Percentiles rank a stretch among this genome's conserved stretches.
These are phyloP conservation scores for Hystrix cristata DNA, from an alignment of 2,113 vertebrate genomes.

Conservation along the genomic window DNA sequence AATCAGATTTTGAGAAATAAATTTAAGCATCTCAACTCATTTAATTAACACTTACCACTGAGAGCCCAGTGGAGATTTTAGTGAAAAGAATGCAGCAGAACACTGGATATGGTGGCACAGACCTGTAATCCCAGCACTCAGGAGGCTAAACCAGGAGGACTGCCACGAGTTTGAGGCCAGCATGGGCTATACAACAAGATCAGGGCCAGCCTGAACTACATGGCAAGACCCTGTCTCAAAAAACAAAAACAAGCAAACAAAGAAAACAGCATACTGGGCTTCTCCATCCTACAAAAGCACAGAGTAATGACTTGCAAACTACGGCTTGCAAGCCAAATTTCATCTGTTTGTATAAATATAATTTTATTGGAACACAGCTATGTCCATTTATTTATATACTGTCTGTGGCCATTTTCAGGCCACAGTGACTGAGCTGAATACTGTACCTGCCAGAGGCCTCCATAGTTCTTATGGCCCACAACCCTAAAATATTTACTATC, in stretches of 20 bases:
- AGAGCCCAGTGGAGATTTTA: neutral
- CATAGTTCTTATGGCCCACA: neutral
- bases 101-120: no score
- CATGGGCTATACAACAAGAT: no score
- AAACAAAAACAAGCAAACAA: neutral
- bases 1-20: slow-evolving; percentile 26
- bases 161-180: no score
- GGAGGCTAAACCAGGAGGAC: no score
- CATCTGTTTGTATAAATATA: neutral
- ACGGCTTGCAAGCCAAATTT: neutral
- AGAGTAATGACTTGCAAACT: neutral
- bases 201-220: no score
- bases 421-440: neutral
- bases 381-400: neutral
- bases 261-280: neutral
- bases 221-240: no score
- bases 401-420: neutral
- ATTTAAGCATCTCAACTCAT: slow-evolving; percentile 33
- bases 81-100: neutral
- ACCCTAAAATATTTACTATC: slow-evolving; percentile 48
- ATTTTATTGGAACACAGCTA: neutral
- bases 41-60: neutral
- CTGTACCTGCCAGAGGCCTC: neutral
- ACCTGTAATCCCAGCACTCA: no score
- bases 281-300: neutral